Conservation (phyloP, 2,113 vertebrate species). For the Oxyruncus cristatus region DNA sequence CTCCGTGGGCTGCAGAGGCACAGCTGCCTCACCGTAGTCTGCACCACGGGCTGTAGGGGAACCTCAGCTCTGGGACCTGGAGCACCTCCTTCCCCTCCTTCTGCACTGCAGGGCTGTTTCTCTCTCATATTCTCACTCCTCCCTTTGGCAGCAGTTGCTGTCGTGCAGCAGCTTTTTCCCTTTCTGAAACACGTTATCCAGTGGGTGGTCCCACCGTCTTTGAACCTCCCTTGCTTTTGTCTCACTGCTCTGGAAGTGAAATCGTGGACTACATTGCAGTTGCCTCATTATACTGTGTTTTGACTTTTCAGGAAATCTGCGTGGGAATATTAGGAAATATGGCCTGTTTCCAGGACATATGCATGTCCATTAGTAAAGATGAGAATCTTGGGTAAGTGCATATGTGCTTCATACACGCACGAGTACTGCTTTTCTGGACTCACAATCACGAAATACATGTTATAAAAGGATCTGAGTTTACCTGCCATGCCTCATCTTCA, state of each 20-base stretch:
- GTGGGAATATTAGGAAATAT: constrained; percentile 97
- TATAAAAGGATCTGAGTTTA: background rate
- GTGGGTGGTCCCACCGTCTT: background rate
- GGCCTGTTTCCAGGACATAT: constrained; percentile 92
- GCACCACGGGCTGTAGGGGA: background rate
- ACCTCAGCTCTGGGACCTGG: background rate
- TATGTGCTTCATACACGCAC: background rate
- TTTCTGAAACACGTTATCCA: background rate
- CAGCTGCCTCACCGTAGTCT: background rate
- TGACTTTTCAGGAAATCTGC: constrained; percentile 89
- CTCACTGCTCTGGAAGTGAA: background rate
- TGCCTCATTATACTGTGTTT: background rate
- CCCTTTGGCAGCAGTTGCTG: background rate
- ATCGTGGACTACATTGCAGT: background rate
- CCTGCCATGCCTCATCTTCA: background rate
- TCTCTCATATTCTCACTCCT: background rate
- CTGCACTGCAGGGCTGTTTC: background rate
- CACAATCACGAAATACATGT: rapidly evolving
- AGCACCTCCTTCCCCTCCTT: background rate
- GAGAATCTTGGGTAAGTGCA: constrained; percentile 85
- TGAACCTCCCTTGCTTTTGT: background rate
- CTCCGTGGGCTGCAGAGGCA: background rate
- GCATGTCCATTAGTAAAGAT: constrained; percentile 86
- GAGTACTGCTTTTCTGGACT: background rate
- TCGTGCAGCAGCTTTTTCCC: background rate